A percentile compares a stretch with the other conserved stretches of the same genome.
Evolutionary conservation across 1,140 invertebrate genomes (phyloP).

Genomic region (Cherax destructor): DNA sequence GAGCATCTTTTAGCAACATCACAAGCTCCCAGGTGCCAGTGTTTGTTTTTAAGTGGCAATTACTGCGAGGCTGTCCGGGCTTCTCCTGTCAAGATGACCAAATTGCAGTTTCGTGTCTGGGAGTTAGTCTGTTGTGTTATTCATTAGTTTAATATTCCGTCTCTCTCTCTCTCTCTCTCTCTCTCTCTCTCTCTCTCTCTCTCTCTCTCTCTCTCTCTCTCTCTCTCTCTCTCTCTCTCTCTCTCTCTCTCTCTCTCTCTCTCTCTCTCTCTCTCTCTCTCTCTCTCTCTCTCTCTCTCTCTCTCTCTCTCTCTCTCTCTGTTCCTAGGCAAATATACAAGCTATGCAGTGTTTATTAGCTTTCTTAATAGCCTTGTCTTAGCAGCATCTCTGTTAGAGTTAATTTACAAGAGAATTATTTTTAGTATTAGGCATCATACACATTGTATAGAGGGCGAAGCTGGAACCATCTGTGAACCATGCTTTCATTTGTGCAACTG

Average conservation of each 20-base stretch:
- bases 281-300: background rate
- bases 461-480: too few relatives aligned
- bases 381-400: too few relatives aligned
- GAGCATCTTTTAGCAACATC: background rate
- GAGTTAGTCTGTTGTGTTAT: background rate
- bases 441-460: too few relatives aligned
- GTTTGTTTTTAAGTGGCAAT: constrained; percentile 19
- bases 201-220: background rate
- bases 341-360: too few relatives aligned
- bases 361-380: too few relatives aligned
- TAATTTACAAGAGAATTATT: too few relatives aligned
- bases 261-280: background rate
- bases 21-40: background rate
- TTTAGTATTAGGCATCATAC: too few relatives aligned
- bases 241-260: background rate
- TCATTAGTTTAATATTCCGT: background rate
- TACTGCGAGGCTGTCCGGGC: background rate
- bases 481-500: too few relatives aligned
- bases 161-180: constrained; percentile 1
- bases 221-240: background rate
- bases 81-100: background rate
- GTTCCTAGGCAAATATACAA: too few relatives aligned
- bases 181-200: background rate
- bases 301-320: background rate
- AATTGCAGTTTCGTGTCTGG: background rate